Base-by-base conservation (phyloP, 2,888 invertebrate genomes). In the Aspidiotus destructor region DNA sequence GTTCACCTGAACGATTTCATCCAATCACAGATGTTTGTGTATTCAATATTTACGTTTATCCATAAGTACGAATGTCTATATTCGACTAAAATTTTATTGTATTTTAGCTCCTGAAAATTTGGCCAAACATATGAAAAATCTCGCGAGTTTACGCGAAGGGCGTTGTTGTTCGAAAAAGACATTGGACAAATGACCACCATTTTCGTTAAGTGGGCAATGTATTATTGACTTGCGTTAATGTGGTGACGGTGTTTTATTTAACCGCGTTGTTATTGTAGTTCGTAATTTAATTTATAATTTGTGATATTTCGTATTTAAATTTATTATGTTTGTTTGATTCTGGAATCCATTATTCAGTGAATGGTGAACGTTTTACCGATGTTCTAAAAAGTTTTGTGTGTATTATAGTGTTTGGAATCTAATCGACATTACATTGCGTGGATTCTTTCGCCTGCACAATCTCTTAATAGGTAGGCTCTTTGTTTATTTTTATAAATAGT, bases 131-230 rank as follows among this genome's bases (percentile, higher is more conserved):
- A 40, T 42, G 41, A 17, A 55, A 62, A 62, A 69, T 57, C 61
- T 62, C 61, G 44, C 41, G 60, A 62, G 52, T 69, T 53, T 40
- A 62, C 69, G 69, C 54, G 62, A 57, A 9, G 15, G 54, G 62
- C 69, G 69, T 69, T 69, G 62, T 62, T 69, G 28, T 28, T 28
- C 28, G 53, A 54, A 57, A 42, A 62, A 69, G 69, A 62, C 48
- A 62, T 69, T 69, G 55, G 69, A 69, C 62, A 69, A 69, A 69
- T 69, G 69, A 69, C 69, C 69, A 69, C 69, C 69, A 69, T 69
- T 69, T 69, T 69, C 69, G 62, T 62, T 55, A 69, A 69, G 57
- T 69, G 69, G 69, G 69, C 62, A 69, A 62, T 62, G 62, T 62
- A 62, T 62, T 69, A 69, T 69, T 69, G 69, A 69, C 62, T 69